Evolutionary conservation across 92 coral and sea anemone genomes (phyloP), one percentile per base, ranked within the genome.

Genomic region (Hydrozoanthus gracilis): DNA sequence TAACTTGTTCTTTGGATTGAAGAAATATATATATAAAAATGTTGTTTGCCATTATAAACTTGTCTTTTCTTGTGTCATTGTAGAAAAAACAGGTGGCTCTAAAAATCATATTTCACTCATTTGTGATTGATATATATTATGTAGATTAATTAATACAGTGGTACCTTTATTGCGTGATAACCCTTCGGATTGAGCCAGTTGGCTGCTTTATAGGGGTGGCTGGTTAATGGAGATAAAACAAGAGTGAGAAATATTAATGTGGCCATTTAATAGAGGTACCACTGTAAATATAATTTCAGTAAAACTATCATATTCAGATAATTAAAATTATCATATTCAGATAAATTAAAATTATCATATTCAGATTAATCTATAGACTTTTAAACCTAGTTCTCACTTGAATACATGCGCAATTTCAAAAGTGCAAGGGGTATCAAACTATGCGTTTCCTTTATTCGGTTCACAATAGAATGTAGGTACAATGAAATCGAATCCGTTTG

Each of bases 391-490:
- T 82, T 82, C 86, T 48, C 61, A 67, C 86, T 67, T 82, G 86
- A 82, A 82, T 82, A 76, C 87, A 83, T 44, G 78, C 65, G 78
- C 87, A 83, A 83, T 27, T 39, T 70, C 67, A 83, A 61, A 85
- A 73, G 88, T 70, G 78, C 88, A 85, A 85, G 88, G 88, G 78
- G 76, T 73, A 73, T 74, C 45, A 85, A 85, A 54, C 68, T 78
- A 73, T 73, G 68, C 88, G 71, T 84, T 84, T 71, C 88, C 82
- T 84, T 84, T 84, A 84, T 72, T 62, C 61, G 88, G 88, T 84
- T 84, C 88, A 72, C 88, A 84, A 77, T 74, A 85, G 88, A 85
- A 85, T 65, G 70, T 83, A 86, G 62, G 88, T 55, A 71, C 88
- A 78, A 73, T 73, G 78, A 73, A 73, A 73, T 73, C n/a, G 77